Evolutionary conservation across 2,888 invertebrate genomes (phyloP).

Genomic region (Nemapogon koenigi): DNA sequence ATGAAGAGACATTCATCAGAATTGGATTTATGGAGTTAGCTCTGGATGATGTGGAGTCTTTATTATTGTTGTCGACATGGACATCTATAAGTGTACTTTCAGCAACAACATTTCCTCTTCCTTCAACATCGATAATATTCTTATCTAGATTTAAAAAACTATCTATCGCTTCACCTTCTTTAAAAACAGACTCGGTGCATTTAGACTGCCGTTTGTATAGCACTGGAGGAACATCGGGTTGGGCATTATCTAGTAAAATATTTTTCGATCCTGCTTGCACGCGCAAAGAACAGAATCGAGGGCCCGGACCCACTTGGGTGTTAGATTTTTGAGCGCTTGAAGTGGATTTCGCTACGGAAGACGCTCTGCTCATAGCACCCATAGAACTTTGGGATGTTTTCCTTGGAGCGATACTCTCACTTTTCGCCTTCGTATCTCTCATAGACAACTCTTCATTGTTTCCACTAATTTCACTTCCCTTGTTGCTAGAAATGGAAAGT

Average conservation of each 20-base stretch:
- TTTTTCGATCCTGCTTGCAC: slow-evolving; percentile 82
- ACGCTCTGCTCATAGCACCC: slow-evolving; percentile 52
- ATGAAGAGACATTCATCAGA: slow-evolving; percentile 50
- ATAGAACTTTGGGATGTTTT: slow-evolving; percentile 54
- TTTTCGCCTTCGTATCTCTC: slow-evolving; percentile 32
- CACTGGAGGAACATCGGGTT: slow-evolving; percentile 74
- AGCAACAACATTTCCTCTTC: slow-evolving; percentile 39
- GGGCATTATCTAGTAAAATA: slow-evolving; percentile 79
- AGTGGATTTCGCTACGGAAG: slow-evolving; percentile 55
- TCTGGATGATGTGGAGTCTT: slow-evolving; percentile 35
- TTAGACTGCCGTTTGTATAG: slow-evolving; percentile 71
- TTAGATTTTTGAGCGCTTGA: slow-evolving; percentile 57
- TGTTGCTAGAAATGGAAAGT: slow-evolving; percentile 47
- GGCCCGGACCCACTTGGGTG: slow-evolving; percentile 65
- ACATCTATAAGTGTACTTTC: slow-evolving; percentile 56
- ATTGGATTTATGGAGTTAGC: slow-evolving; percentile 45
- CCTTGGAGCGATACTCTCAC: slow-evolving; percentile 29
- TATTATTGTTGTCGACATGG: slow-evolving; percentile 47
- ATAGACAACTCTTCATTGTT: slow-evolving; percentile 7
- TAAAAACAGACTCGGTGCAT: slow-evolving; percentile 50
- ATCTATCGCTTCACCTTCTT: slow-evolving; percentile 48
- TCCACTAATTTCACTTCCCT: slow-evolving; percentile 37
- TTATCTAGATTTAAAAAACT: slow-evolving; percentile 43
- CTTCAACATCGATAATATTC: slow-evolving; percentile 29
- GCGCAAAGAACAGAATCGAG: slow-evolving; percentile 77